Evolutionary conservation across 1,140 invertebrate species (phyloP).

Genomic region (Plodia interpunctella): DNA sequence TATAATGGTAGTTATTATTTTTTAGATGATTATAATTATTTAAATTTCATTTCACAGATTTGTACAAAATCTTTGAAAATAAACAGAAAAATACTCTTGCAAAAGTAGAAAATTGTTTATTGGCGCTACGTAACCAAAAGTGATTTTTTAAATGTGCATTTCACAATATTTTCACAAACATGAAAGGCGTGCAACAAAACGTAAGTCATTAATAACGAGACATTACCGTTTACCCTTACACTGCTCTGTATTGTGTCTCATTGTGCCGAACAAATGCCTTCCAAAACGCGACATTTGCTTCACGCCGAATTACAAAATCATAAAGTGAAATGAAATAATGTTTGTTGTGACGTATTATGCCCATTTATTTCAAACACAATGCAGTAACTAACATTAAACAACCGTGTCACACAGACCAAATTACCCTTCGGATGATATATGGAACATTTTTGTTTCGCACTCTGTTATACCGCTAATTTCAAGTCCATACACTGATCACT

Average conservation of each 20-base stretch:
- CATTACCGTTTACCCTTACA: conserved; percentile 47
- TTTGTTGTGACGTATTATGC: conserved; percentile 69
- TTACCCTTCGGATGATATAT: conserved; percentile 51
- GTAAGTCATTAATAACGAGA: conserved; percentile 44
- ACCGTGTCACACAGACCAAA: conserved; percentile 54
- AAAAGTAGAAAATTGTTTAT: not conserved
- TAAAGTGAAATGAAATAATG: conserved; percentile 72
- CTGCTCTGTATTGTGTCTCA: conserved; percentile 44
- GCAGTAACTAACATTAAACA: conserved; percentile 61
- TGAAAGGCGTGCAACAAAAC: conserved; percentile 5
- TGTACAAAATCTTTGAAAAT: not conserved
- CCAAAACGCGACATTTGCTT: conserved; percentile 52
- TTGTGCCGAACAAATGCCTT: conserved; percentile 52
- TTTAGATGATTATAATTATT: no score
- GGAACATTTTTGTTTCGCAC: conserved; percentile 17
- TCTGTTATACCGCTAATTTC: not conserved
- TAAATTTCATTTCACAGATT: not conserved
- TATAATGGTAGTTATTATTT: not conserved
- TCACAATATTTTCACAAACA: conserved; percentile 4
- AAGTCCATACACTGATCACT: not conserved
- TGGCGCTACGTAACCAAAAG: not conserved
- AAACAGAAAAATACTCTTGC: not conserved
- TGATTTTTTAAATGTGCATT: conserved; percentile 1
- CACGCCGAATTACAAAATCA: conserved; percentile 64
- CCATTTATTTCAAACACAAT: conserved; percentile 69